Percentiles rank a stretch among this genome's conserved stretches.
Evolutionary conservation across 2,797 vertebrate species (phyloP).

Genomic region (Salarias fasciatus): DNA sequence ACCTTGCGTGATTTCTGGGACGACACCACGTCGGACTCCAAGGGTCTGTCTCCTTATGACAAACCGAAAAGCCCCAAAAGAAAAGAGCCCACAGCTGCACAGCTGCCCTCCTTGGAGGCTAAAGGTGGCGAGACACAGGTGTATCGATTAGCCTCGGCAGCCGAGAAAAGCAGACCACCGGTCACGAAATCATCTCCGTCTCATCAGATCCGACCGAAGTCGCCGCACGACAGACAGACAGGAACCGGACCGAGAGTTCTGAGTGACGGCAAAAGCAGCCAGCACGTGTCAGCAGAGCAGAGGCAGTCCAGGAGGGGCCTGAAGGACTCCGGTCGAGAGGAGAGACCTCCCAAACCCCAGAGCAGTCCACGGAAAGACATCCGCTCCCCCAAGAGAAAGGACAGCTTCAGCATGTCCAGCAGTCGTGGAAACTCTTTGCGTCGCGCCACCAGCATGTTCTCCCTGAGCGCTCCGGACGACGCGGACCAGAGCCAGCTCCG

Average conservation of each 20-base stretch:
- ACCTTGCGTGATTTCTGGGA: constrained; percentile 91
- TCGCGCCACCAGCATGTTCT: constrained; percentile 77
- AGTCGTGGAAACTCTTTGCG: constrained; percentile 65
- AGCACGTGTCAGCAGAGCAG: constrained; percentile 33
- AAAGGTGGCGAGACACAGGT: constrained; percentile 56
- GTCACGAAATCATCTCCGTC: constrained; percentile 42
- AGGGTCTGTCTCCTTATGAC: constrained; percentile 34
- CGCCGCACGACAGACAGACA: constrained; percentile 49
- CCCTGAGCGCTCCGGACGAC: constrained; percentile 58
- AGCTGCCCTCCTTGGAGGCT: constrained; percentile 51
- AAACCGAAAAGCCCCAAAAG: constrained; percentile 71
- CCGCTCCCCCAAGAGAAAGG: constrained; percentile 62
- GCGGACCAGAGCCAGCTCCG: constrained; percentile 37
- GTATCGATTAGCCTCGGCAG: constrained; percentile 26
- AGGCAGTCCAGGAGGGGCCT: constrained; percentile 42
- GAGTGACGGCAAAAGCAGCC: constrained; percentile 54
- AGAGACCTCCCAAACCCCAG: constrained; percentile 49
- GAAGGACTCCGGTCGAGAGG: constrained; percentile 60
- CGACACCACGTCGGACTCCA: constrained; percentile 68
- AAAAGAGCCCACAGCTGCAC: constrained; percentile 38
- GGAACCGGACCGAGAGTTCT: constrained; percentile 28
- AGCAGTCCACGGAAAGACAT: constrained; percentile 56
- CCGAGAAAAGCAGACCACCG: constrained; percentile 55
- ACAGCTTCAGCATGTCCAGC: constrained; percentile 55
- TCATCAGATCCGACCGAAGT: constrained; percentile 49